Percentiles rank a stretch among this genome's conserved stretches.
phyloP scores from a whole-genome alignment of 2,113 vertebrate species.

The Tragelaphus buxtoni region DNA sequence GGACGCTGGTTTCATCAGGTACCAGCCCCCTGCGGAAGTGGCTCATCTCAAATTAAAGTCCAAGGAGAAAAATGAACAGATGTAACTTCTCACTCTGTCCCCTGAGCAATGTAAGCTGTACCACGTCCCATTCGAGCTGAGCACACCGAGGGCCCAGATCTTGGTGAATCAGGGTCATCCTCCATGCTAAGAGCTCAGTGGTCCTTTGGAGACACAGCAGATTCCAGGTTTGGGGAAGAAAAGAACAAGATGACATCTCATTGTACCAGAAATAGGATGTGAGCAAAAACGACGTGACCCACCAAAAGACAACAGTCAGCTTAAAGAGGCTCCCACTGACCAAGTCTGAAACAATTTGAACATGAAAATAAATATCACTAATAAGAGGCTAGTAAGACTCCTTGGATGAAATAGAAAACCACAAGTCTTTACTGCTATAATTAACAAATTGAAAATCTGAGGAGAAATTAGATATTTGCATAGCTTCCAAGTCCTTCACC shows the following conservation, averaged over 20 bases:
- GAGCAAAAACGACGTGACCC: fast-evolving
- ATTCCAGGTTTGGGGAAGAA: neutral
- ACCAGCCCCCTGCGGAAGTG: neutral
- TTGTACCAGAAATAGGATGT: neutral
- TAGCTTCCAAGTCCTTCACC: neutral
- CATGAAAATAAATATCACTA: neutral
- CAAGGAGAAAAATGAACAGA: neutral
- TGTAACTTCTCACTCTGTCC: neutral
- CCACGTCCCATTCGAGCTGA: neutral
- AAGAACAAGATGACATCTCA: neutral
- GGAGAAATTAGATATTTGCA: neutral
- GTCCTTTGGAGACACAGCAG: neutral
- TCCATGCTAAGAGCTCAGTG: neutral
- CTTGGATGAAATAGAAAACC: neutral
- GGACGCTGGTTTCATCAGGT: no score
- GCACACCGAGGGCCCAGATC: neutral
- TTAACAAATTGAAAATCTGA: neutral
- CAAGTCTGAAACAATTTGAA: neutral
- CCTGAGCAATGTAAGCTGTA: neutral
- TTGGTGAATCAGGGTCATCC: neutral
- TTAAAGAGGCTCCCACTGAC: neutral
- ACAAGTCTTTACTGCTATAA: neutral
- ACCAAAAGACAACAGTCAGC: neutral
- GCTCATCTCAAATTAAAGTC: neutral
- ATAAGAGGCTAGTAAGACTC: neutral